phyloP scores from a whole-genome alignment of 2,797 vertebrate species.

The Labroides dimidiatus region DNA sequence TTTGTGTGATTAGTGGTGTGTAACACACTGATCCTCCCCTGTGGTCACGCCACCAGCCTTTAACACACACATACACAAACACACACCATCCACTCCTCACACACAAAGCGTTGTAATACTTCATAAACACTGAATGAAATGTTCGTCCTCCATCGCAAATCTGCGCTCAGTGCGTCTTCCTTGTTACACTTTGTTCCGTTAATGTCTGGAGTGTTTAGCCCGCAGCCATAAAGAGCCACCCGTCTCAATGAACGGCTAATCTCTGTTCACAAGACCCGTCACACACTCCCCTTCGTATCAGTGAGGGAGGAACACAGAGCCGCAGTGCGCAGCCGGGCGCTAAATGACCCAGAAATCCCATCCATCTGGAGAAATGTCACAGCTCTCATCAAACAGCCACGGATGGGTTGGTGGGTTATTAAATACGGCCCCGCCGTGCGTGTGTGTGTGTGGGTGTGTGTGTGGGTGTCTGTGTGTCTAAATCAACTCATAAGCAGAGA shows the following conservation, averaged over 20 bases:
- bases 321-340: constrained; percentile 25
- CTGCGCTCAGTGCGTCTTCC: neutral
- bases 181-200: constrained; percentile 8
- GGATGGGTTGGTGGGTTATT: constrained; percentile 56
- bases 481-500: neutral
- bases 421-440: constrained; percentile 26
- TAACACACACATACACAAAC: constrained; percentile 19
- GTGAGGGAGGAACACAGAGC: constrained; percentile 17
- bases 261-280: constrained; percentile 57
- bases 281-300: constrained; percentile 56
- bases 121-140: neutral
- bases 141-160: neutral
- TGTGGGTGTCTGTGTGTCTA: constrained; percentile 6
- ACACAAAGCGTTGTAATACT: neutral
- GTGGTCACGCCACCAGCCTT: constrained; percentile 39
- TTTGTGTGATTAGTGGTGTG: constrained; percentile 62
- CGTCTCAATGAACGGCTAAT: constrained; percentile 52
- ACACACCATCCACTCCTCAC: neutral
- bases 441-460: constrained; percentile 19
- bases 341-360: constrained; percentile 66
- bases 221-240: constrained; percentile 25
- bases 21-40: constrained; percentile 58
- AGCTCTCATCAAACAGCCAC: constrained; percentile 48
- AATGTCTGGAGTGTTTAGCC: constrained; percentile 21
- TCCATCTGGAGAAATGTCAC: constrained; percentile 63